phyloP scores from a whole-genome alignment of 1,140 invertebrate species.

The Homarus americanus region DNA sequence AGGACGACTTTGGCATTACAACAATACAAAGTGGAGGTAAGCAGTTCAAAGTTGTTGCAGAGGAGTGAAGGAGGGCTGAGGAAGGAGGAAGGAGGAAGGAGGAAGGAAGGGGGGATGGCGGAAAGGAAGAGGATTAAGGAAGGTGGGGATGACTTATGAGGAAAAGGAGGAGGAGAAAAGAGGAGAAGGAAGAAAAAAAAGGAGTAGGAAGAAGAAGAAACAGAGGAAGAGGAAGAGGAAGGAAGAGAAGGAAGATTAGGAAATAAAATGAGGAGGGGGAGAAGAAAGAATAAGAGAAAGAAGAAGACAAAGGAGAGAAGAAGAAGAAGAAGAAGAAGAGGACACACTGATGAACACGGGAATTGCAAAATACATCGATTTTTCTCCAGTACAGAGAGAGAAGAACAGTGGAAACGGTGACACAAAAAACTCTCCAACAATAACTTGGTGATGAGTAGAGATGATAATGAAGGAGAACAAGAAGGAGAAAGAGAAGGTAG shows the following conservation, averaged over 20 bases:
- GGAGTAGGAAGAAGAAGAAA: background rate
- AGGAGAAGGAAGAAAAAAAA: background rate
- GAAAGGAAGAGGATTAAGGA: background rate
- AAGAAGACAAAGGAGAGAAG: background rate
- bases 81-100: background rate
- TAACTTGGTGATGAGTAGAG: no score
- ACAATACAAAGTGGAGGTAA: no score
- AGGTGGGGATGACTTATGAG: background rate
- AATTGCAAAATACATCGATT: no score
- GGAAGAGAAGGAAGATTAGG: background rate
- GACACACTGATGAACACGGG: no score
- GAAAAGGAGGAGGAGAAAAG: background rate
- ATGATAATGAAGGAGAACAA: no score
- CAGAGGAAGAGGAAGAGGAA: background rate
- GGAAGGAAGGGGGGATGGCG: background rate
- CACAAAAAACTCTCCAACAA: no score
- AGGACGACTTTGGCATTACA: no score
- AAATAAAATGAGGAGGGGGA: background rate
- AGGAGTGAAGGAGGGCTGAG: background rate
- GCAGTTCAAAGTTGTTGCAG: no score
- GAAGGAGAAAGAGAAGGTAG: no score
- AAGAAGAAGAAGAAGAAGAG: background rate
- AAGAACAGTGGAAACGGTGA: no score
- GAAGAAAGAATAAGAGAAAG: background rate
- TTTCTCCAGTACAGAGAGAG: no score